These are phyloP conservation scores for Rhyzopertha dominica DNA, from an alignment of 1,140 invertebrate species.

Conservation along the genomic window DNA sequence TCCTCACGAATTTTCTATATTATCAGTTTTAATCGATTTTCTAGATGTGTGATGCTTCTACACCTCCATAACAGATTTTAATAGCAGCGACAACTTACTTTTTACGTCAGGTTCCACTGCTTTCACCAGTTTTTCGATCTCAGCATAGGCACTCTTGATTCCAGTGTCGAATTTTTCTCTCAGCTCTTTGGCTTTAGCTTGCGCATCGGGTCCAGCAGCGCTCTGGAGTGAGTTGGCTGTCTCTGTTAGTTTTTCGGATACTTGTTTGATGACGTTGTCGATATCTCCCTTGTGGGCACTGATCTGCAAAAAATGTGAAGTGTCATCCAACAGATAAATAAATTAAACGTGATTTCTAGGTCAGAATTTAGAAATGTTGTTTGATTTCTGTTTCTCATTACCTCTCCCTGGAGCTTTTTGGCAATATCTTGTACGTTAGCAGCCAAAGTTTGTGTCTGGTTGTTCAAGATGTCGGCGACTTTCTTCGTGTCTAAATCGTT, in stretches of 20 bases:
- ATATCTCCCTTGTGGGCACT: slow-evolving; percentile 31
- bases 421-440: slow-evolving; percentile 26
- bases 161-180: slow-evolving; percentile 29
- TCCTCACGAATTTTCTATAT: background rate
- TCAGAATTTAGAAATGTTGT: background rate
- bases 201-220: slow-evolving; percentile 26
- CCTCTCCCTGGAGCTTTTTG: slow-evolving; percentile 30
- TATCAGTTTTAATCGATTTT: background rate
- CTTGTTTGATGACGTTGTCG: slow-evolving; percentile 27
- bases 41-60: background rate
- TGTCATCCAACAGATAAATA: background rate
- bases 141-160: slow-evolving; percentile 28
- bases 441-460: slow-evolving; percentile 25
- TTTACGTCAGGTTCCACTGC: slow-evolving; percentile 31
- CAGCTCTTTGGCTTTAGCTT: slow-evolving; percentile 30
- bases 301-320: slow-evolving; percentile 13
- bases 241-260: slow-evolving; percentile 25
- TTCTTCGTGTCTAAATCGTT: slow-evolving; percentile 29
- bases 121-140: slow-evolving; percentile 31
- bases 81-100: slow-evolving; percentile 22
- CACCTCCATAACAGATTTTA: no score
- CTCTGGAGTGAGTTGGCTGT: slow-evolving; percentile 24
- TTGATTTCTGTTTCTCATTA: slow-evolving; percentile 10
- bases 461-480: slow-evolving; percentile 23
- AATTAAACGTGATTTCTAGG: background rate